Percentiles rank a stretch among this genome's conserved stretches.
Evolutionary conservation across 2,797 vertebrate genomes (phyloP).

Genomic region (Brachymystax lenok): DNA sequence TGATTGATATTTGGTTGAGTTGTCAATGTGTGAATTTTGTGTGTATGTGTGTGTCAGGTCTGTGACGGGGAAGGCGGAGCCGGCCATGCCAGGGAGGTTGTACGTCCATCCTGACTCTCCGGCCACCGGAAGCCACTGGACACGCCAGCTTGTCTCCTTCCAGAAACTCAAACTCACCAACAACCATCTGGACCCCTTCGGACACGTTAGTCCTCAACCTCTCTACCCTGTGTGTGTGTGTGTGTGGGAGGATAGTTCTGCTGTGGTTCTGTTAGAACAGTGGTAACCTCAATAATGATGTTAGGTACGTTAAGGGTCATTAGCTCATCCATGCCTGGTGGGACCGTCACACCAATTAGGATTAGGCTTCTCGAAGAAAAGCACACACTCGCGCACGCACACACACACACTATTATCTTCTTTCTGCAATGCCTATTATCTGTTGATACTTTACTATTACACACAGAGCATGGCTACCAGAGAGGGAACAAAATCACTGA

Average conservation of each 20-base stretch:
- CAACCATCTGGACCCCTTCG: constrained; percentile 96
- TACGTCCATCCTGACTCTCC: constrained; percentile 96
- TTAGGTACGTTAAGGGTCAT: constrained; percentile 37
- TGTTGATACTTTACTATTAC: neutral
- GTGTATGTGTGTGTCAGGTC: constrained; percentile 75
- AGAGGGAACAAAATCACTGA: neutral
- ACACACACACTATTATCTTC: neutral
- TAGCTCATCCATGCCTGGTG: constrained; percentile 35
- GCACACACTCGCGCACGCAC: constrained; percentile 17
- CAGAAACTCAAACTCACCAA: constrained; percentile 98
- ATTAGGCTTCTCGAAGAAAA: constrained; percentile 38
- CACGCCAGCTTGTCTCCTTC: constrained; percentile 94
- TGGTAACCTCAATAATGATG: constrained; percentile 31
- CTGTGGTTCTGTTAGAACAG: constrained; percentile 28
- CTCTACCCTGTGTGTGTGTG: constrained; percentile 7
- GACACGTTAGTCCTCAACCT: constrained; percentile 82
- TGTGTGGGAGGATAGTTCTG: constrained; percentile 1
- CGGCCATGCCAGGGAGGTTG: constrained; percentile 92
- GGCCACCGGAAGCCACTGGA: constrained; percentile 93
- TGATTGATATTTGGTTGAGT: neutral
- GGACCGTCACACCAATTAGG: constrained; percentile 49
- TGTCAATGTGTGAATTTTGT: neutral
- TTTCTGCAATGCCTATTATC: neutral
- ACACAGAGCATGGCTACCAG: neutral
- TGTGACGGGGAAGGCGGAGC: constrained; percentile 93